These are phyloP conservation scores for Temnopleurus reevesii DNA, from an alignment of 53 echinoderm and acorn worm genomes.

Conservation along the genomic window DNA sequence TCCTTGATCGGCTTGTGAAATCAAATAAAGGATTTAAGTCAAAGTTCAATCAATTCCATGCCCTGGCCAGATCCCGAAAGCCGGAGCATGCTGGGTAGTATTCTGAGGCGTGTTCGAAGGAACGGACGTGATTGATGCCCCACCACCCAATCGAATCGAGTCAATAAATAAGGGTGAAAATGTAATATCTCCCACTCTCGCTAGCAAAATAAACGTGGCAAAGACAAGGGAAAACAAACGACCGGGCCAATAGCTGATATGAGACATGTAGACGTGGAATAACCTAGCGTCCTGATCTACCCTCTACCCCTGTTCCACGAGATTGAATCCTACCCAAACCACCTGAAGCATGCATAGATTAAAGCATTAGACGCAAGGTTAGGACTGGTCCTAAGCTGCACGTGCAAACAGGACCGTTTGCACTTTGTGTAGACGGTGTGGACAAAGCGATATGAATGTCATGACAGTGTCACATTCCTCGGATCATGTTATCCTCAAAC, in stretches of 20 bases:
- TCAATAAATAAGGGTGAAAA: slow-evolving; percentile 33
- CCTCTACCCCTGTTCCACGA: not conserved
- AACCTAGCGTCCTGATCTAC: not conserved
- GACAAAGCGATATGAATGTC: slow-evolving; percentile 8
- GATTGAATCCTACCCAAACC: not conserved
- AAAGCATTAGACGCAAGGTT: not conserved
- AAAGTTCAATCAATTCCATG: slow-evolving; percentile 45
- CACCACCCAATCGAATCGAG: not conserved
- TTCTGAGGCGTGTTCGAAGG: not conserved
- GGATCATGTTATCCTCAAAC: not conserved
- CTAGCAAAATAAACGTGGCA: slow-evolving; percentile 15
- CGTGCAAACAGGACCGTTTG: not conserved
- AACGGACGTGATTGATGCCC: slow-evolving; percentile 10
- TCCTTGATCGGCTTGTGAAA: not conserved
- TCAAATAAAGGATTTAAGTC: slow-evolving; percentile 49
- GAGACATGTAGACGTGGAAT: not conserved
- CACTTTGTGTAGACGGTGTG: not conserved
- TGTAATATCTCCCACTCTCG: slow-evolving; percentile 34
- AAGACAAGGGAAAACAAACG: slow-evolving; percentile 40
- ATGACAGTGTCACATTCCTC: not conserved
- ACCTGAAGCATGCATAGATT: not conserved
- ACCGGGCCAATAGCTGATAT: slow-evolving; percentile 27
- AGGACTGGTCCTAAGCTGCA: not conserved
- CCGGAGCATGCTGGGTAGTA: not conserved
- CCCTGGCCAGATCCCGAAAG: not conserved